Evolutionary conservation across 35 echinoderm and acorn worm genomes (phyloP).

Genomic region (Ptychodera flava): DNA sequence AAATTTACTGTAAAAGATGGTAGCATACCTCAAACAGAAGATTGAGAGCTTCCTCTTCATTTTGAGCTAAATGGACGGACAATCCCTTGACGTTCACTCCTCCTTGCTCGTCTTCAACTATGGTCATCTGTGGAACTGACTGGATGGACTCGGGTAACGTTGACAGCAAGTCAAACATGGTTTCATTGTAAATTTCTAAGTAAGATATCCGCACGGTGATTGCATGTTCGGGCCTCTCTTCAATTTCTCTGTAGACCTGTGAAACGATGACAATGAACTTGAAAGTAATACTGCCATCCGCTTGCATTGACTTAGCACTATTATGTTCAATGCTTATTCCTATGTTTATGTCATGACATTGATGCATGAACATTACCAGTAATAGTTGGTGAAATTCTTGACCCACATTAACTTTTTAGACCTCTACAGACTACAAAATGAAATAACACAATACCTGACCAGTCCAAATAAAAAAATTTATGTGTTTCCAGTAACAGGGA

Average conservation of each 20-base stretch:
- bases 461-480: too few relatives aligned
- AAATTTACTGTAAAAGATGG: not conserved
- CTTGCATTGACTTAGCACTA: too few relatives aligned
- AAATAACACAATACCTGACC: too few relatives aligned
- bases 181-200: conserved; percentile 90
- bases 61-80: conserved; percentile 67
- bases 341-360: too few relatives aligned
- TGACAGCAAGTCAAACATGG: conserved; percentile 94
- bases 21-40: conserved; percentile 84
- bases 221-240: conserved; percentile 73
- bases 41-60: conserved; percentile 96
- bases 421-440: too few relatives aligned
- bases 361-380: too few relatives aligned
- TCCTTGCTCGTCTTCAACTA: conserved; percentile 77
- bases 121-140: conserved; percentile 70
- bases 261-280: not conserved
- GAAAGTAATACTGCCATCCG: too few relatives aligned
- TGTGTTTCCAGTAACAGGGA: too few relatives aligned
- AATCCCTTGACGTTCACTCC: conserved; percentile 90
- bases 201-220: conserved; percentile 84
- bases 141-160: conserved; percentile 72
- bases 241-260: conserved; percentile 93
- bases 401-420: too few relatives aligned
- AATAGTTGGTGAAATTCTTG: too few relatives aligned
- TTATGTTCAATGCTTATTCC: too few relatives aligned